phyloP scores from a whole-genome alignment of 1,140 invertebrate species.

The Chymomyza costata region DNA sequence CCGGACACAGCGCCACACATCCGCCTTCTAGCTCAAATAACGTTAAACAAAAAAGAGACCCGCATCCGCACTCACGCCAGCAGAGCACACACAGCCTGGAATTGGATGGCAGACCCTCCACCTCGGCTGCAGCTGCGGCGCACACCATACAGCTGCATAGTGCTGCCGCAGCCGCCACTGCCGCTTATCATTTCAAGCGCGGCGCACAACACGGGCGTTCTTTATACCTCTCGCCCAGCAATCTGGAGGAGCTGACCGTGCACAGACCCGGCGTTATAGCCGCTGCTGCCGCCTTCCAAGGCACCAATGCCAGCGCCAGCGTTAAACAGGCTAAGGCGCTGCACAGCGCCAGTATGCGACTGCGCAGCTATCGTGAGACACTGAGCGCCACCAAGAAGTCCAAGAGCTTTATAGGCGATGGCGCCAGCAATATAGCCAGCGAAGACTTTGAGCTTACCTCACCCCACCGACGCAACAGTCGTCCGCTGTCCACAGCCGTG shows the following conservation, averaged over 20 bases:
- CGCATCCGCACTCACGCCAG: constrained; percentile 57
- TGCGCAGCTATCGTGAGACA: constrained; percentile 68
- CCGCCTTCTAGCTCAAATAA: constrained; percentile 59
- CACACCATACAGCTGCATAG: constrained; percentile 58
- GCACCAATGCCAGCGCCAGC: constrained; percentile 70
- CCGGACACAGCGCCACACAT: constrained; percentile 56
- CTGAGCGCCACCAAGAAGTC: constrained; percentile 73
- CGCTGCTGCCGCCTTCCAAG: constrained; percentile 61
- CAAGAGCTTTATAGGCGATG: constrained; percentile 73
- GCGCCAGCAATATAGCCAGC: constrained; percentile 15
- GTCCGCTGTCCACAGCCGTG: constrained; percentile 60
- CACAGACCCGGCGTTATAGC: constrained; percentile 61
- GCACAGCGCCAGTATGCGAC: constrained; percentile 68
- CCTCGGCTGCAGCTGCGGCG: constrained; percentile 36
- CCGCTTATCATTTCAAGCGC: constrained; percentile 70
- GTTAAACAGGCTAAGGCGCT: constrained; percentile 71
- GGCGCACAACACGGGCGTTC: constrained; percentile 65
- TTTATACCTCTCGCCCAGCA: constrained; percentile 69
- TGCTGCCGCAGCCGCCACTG: constrained; percentile 64
- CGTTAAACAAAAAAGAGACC: constrained; percentile 60
- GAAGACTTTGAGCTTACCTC: constrained; percentile 72
- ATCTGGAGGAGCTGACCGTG: constrained; percentile 65
- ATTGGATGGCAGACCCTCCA: constrained; percentile 62
- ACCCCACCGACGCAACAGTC: constrained; percentile 74
- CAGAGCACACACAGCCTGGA: constrained; percentile 73